Evolutionary conservation across 2,888 invertebrate genomes (phyloP).

Genomic region (Anthrax anthrax): DNA sequence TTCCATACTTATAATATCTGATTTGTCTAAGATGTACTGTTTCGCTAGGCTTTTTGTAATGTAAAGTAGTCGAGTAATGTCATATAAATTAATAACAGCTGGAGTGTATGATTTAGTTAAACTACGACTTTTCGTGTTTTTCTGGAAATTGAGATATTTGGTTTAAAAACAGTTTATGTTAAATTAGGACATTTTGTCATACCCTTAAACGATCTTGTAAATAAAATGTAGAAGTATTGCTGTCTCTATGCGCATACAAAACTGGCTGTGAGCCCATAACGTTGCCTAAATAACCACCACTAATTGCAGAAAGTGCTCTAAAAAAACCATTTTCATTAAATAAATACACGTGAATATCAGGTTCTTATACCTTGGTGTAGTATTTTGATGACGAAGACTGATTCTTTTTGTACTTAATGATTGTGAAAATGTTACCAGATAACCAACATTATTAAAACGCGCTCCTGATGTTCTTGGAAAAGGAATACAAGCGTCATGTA

Average conservation of each 20-base stretch:
- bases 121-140: conserved; percentile 35
- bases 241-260: conserved; percentile 31
- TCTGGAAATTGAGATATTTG: conserved; percentile 28
- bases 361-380: conserved; percentile 45
- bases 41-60: conserved; percentile 68
- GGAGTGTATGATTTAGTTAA: conserved; percentile 24
- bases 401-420: conserved; percentile 53
- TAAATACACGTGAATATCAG: too few relatives aligned
- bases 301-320: conserved; percentile 58
- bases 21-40: conserved; percentile 52
- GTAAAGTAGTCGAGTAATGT: conserved; percentile 48
- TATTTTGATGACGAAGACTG: conserved; percentile 55
- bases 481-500: conserved; percentile 68
- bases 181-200: neutral
- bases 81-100: conserved; percentile 29
- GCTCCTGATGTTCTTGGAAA: conserved; percentile 91
- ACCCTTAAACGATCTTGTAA: conserved; percentile 49
- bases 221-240: conserved; percentile 59
- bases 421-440: conserved; percentile 73
- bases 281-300: conserved; percentile 34
- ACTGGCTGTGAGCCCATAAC: conserved; percentile 30
- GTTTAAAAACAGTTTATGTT: neutral
- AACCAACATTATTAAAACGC: conserved; percentile 76
- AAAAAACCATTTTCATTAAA: neutral
- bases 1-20: conserved; percentile 14